phyloP scores from a whole-genome alignment of 1,140 invertebrate species.

The Eupristina koningsbergeri region DNA sequence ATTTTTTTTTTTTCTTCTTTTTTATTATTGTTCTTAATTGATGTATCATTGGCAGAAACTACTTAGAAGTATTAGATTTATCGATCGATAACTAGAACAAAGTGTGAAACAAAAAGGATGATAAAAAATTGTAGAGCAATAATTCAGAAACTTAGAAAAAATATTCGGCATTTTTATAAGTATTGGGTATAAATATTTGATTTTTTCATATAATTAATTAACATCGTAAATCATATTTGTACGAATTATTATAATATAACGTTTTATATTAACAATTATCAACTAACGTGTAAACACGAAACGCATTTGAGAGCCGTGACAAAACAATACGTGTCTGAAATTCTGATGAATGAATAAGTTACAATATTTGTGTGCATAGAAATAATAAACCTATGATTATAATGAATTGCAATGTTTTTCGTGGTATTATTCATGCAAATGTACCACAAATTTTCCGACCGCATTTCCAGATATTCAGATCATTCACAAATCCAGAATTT shows the following conservation, averaged over 20 bases:
- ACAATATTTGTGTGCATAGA: neutral
- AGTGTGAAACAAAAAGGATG: neutral
- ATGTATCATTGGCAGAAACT: neutral
- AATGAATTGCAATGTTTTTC: neutral
- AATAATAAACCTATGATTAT: neutral
- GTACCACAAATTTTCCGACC: neutral
- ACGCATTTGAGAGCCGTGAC: neutral
- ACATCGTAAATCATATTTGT: too few species aligned
- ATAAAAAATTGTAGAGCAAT: neutral
- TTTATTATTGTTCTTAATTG: neutral
- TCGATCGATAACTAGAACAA: too few species aligned
- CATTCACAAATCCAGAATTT: neutral
- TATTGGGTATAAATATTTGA: too few species aligned
- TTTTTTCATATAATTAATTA: too few species aligned
- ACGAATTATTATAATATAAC: neutral
- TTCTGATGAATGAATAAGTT: neutral
- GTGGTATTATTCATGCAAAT: neutral
- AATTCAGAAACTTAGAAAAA: neutral
- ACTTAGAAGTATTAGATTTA: neutral
- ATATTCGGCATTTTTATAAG: neutral
- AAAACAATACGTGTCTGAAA: conserved; percentile 14
- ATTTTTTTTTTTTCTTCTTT: neutral
- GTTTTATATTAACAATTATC: neutral
- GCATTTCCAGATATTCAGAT: neutral
- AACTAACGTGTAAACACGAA: neutral